Evolutionary conservation across 2,113 vertebrate species (phyloP), one percentile per base, ranked within the genome.

Genomic region (Ophthalmolycus amberensis): DNA sequence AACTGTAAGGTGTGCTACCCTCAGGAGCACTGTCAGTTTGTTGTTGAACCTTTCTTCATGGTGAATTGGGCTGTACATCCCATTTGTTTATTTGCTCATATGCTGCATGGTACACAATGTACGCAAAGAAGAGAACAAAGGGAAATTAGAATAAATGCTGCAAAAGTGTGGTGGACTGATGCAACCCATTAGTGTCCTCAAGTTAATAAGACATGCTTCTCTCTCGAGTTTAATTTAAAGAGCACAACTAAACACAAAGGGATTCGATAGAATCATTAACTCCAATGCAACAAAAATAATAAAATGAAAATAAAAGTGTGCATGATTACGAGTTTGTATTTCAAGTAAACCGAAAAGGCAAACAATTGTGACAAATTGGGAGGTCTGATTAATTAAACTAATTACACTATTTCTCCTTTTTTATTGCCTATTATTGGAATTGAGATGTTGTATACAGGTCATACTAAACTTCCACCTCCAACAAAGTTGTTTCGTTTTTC

Each of bases 21-120:
- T 60, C 29, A 63, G n/a, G 9, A 60, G 63, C 40, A 58, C 20
- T 48, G 38, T 58, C 0, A 4, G 79, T 40, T 82, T 73, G 52
- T 42, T 80, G 29, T 82, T 86, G 22, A 66, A 38, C 70, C 52
- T 75, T 71, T 70, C 27, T 70, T 74, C 76, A 76, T 81, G 46
- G 67, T 62, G 34, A 34, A 86, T 87, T 72, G 11, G 46, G 22
- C 22, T 56, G 27, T 32, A 15, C 34, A 32, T 69, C 56, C 7
- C 5, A 38, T 50, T 79, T 29, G 34, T 66, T 75, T 78, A 69
- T 82, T 70, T 54, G 69, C 68, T 66, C 40, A 18, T 54, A 67
- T 59, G 50, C 38, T 63, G 15, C 38, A 50, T 37, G n/a, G 44
- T 48, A 22, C 66, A 34, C 59, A 40, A 58, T 27, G 37, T 11